These are phyloP conservation scores for Kryptolebias ocellatus DNA, from an alignment of 2,797 vertebrate genomes.

Conservation along the genomic window DNA sequence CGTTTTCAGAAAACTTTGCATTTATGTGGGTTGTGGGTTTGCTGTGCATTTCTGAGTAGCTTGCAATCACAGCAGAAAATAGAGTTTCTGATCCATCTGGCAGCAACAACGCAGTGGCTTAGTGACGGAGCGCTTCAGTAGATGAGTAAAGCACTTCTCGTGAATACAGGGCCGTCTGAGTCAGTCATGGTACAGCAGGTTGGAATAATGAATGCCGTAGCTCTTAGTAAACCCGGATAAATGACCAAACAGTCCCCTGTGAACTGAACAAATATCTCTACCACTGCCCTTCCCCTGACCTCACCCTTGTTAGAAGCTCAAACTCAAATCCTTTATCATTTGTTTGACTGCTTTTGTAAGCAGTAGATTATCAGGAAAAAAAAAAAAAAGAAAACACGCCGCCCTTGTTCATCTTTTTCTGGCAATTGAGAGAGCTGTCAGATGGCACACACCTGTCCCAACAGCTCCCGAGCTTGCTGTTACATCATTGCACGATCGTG, in stretches of 20 bases:
- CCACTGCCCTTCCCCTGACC: constrained; percentile 25
- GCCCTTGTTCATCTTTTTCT: constrained; percentile 8
- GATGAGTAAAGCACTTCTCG: constrained; percentile 32
- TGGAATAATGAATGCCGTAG: constrained; percentile 12
- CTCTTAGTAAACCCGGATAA: constrained; percentile 25
- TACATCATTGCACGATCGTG: constrained; percentile 14
- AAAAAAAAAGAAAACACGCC: neutral
- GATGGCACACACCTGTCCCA: constrained; percentile 25
- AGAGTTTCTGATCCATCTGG: constrained; percentile 52
- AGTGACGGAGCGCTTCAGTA: constrained; percentile 29
- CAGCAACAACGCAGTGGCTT: constrained; percentile 17
- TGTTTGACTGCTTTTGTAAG: constrained; percentile 20
- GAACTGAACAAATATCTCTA: constrained; percentile 19
- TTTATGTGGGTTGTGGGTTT: constrained; percentile 9
- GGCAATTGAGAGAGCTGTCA: constrained; percentile 21
- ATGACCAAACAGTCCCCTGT: constrained; percentile 13
- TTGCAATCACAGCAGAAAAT: constrained; percentile 47
- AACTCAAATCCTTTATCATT: neutral
- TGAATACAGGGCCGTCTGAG: constrained; percentile 12
- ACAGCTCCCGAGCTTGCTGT: constrained; percentile 17
- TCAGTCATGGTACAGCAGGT: constrained; percentile 24
- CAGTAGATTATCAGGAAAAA: constrained; percentile 3
- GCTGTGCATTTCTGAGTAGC: constrained; percentile 32
- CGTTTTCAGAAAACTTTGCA: constrained; percentile 8
- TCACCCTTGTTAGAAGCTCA: neutral